Percentiles rank a stretch among this genome's conserved stretches.
phyloP scores from a whole-genome alignment of 1,140 invertebrate genomes.

The Drosophila azteca region DNA sequence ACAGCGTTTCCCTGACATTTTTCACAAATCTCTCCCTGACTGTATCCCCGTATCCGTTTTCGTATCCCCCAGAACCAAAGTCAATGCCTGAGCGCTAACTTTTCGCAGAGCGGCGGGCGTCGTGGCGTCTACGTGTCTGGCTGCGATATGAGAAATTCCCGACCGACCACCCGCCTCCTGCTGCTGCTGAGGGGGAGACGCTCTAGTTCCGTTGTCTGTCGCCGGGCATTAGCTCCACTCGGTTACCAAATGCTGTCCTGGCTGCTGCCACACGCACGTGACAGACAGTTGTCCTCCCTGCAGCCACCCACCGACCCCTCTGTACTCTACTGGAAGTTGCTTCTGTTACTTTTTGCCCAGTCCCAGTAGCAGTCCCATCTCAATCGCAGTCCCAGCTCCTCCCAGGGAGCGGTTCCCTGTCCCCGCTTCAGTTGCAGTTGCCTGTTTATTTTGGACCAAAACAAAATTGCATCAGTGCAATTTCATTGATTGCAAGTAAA shows the following conservation, averaged over 20 bases:
- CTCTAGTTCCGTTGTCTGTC: slow-evolving; percentile 15
- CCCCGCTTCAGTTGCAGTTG: slow-evolving; percentile 14
- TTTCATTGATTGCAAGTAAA: slow-evolving; percentile 83
- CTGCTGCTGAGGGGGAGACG: neutral
- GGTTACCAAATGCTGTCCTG: slow-evolving; percentile 26
- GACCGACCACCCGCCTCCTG: neutral
- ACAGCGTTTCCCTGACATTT: slow-evolving; percentile 62
- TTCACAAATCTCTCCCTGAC: slow-evolving; percentile 65
- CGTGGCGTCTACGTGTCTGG: slow-evolving; percentile 50
- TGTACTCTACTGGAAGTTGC: too few species aligned
- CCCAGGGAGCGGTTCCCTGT: slow-evolving; percentile 3
- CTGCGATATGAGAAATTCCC: slow-evolving; percentile 66
- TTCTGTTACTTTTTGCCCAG: slow-evolving; percentile 14
- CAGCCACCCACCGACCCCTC: slow-evolving; percentile 1
- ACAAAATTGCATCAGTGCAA: slow-evolving; percentile 77
- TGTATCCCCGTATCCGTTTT: slow-evolving; percentile 18
- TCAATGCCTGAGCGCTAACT: slow-evolving; percentile 48
- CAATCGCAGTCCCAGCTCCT: slow-evolving; percentile 28
- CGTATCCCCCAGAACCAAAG: slow-evolving; percentile 29
- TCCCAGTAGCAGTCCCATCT: neutral
- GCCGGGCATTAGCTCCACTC: slow-evolving; percentile 39
- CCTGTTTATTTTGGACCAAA: slow-evolving; percentile 64
- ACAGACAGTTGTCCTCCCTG: slow-evolving; percentile 27
- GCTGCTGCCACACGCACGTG: slow-evolving; percentile 47
- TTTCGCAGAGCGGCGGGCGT: slow-evolving; percentile 8